Evolutionary conservation across 2,888 invertebrate genomes (phyloP), one percentile per base, ranked within the genome.

Genomic region (Tetheella fluctuosa): DNA sequence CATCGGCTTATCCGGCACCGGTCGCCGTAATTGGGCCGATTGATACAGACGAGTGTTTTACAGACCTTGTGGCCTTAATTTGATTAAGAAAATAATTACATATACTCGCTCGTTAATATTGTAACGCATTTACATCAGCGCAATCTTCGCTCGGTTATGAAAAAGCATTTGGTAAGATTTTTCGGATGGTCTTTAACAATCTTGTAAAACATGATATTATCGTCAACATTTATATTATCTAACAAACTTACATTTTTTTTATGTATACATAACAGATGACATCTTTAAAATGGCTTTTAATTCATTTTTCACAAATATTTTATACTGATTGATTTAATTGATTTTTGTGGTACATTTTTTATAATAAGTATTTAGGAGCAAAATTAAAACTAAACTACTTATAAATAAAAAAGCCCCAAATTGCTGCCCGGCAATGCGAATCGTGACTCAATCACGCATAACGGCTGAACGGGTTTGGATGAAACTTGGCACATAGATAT

Each of bases 21-120:
- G 67, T 71, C 70, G 70, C 76, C 74, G 84, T 89, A 89, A 90
- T 90, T 87, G 86, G 84, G 64, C 63, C 73, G 81, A 83, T 85
- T 83, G 84, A 83, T 81, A 83, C 83, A 81, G 48, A 48, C 48
- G 77, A 72, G 76, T 70, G 71, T 66, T 66, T 66, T 62, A 62
- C 37, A 62, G 61, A 66, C 67, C 67, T 63, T 61, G 55, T 55
- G 37, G 34, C 55, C 55, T 55, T 54, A 30, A 54, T 54, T 54
- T 55, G 34, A 55, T 55, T 34, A 55, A 55, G 37, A 55, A 55
- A 55, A 55, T 37, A 13, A 55, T 37, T 34, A 20, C 28, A 10
- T 4, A 34, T 13, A 23, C 37, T 6, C 34, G 55, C 20, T 20
- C 55, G 34, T 34, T 13, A 48, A 34, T 30, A 17, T 53, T 53